phyloP scores from a whole-genome alignment of 2,113 vertebrate genomes.

The Ictalurus punctatus region DNA sequence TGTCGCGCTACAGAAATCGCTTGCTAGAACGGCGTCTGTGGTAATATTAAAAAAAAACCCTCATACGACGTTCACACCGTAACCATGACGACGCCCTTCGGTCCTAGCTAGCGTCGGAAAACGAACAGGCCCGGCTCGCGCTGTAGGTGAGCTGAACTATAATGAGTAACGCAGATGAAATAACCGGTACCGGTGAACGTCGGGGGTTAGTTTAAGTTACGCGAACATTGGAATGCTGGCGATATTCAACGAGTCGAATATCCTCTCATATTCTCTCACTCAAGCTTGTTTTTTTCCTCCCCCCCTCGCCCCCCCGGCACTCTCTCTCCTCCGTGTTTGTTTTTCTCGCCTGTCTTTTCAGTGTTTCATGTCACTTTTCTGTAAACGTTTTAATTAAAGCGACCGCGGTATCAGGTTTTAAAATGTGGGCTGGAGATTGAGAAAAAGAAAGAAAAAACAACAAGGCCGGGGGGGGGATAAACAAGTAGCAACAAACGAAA shows the following conservation, averaged over 20 bases:
- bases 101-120: not conserved
- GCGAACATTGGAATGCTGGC: too few relatives aligned
- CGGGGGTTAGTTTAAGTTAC: too few relatives aligned
- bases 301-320: not conserved
- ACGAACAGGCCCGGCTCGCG: too few relatives aligned
- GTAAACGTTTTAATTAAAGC: not conserved
- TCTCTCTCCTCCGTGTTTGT: not conserved
- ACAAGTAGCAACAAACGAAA: not conserved
- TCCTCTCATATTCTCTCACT: not conserved
- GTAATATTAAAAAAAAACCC: not conserved
- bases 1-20: not conserved
- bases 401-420: not conserved
- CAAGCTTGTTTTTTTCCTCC: too few relatives aligned
- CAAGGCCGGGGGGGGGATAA: not conserved
- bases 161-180: not conserved
- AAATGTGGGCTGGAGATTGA: not conserved
- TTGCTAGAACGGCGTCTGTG: too few relatives aligned
- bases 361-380: not conserved
- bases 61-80: not conserved
- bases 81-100: not conserved
- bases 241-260: not conserved
- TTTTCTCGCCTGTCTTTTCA: not conserved
- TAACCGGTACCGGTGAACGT: too few relatives aligned
- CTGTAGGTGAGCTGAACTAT: not conserved
- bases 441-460: not conserved